phyloP scores from a whole-genome alignment of 2,113 vertebrate genomes.

The Tympanuchus pallidicinctus region DNA sequence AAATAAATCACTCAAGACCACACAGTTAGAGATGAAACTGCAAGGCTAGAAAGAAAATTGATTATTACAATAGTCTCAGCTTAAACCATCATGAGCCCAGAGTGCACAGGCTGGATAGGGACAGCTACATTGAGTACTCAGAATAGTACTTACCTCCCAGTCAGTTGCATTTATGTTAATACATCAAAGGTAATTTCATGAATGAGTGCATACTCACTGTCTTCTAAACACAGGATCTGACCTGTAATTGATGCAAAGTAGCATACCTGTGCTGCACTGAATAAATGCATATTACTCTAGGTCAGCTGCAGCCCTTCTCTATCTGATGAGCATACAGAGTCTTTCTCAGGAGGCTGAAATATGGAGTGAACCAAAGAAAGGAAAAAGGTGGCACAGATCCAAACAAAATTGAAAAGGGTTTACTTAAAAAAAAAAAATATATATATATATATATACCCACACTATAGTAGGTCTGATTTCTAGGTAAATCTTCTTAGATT shows the following conservation, averaged over 20 bases:
- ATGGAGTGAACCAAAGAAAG: neutral
- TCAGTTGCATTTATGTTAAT: neutral
- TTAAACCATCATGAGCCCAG: neutral
- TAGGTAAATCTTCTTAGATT: neutral
- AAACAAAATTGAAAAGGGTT: neutral
- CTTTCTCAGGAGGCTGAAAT: neutral
- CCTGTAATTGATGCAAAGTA: neutral
- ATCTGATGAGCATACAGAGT: neutral
- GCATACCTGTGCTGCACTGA: neutral
- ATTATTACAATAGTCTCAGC: neutral
- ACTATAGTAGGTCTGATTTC: neutral
- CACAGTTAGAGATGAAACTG: neutral
- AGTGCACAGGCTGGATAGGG: fast-evolving
- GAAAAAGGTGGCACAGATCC: neutral
- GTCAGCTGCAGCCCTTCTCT: neutral
- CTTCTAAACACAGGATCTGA: neutral
- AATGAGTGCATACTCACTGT: neutral
- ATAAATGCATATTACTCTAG: neutral
- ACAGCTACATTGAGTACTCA: neutral
- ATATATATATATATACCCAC: no score
- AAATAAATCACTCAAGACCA: neutral
- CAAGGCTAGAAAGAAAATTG: neutral
- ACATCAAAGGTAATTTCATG: neutral
- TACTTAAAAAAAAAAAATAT: neutral
- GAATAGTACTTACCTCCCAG: neutral